Evolutionary conservation across 2,888 invertebrate genomes (phyloP).

Genomic region (Nymphalis polychloros): DNA sequence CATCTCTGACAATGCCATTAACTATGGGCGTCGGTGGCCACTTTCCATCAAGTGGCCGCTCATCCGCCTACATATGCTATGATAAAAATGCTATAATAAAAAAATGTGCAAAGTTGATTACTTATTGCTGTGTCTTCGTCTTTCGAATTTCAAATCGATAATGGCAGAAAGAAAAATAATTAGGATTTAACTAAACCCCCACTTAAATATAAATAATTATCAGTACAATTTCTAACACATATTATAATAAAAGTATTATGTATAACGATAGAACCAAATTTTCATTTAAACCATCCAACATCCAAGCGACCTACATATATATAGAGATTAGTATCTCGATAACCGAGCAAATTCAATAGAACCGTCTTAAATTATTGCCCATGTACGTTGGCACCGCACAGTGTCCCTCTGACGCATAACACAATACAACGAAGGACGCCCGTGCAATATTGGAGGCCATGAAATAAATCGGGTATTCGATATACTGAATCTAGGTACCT

Average conservation of each 20-base stretch:
- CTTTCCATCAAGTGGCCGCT: too few species aligned
- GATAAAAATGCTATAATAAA: too few species aligned
- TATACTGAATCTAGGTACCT: conserved; percentile 48
- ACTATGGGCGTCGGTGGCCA: too few species aligned
- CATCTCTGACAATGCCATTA: too few species aligned
- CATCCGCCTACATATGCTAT: too few species aligned
- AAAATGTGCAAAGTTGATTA: too few species aligned
- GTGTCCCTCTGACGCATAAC: conserved; percentile 44
- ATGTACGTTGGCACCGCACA: conserved; percentile 33
- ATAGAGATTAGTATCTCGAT: conserved; percentile 1
- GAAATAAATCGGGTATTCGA: conserved; percentile 51
- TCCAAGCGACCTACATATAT: background rate
- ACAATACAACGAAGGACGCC: conserved; percentile 54
- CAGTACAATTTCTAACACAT: too few species aligned
- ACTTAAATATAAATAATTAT: too few species aligned
- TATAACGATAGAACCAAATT: background rate
- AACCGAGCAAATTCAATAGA: conserved; percentile 50
- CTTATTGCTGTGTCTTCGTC: too few species aligned
- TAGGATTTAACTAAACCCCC: too few species aligned
- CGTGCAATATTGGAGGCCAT: conserved; percentile 48
- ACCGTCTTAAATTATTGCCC: conserved; percentile 58
- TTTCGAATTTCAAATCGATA: too few species aligned
- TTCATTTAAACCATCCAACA: background rate
- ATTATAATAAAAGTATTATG: background rate
- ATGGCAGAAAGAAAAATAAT: too few species aligned